A percentile compares a stretch with the other conserved stretches of the same genome.
phyloP scores from a whole-genome alignment of 2,888 invertebrate species.

The Phalera bucephala region DNA sequence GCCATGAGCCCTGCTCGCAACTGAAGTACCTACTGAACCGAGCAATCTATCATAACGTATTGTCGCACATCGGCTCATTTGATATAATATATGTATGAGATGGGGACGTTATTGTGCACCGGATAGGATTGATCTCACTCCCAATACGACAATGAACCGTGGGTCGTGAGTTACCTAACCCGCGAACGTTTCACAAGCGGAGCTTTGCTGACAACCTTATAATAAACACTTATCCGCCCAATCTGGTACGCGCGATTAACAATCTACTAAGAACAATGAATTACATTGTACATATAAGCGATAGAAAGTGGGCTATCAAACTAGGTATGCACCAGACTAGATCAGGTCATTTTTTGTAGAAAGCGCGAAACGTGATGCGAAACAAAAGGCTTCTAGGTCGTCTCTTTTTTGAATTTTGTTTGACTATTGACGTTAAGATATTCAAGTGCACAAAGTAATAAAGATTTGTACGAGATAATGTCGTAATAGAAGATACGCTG shows the following conservation, averaged over 20 bases:
- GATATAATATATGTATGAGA: conserved; percentile 50
- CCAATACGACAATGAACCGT: conserved; percentile 69
- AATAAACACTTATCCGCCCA: conserved; percentile 24
- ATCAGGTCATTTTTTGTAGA: conserved; percentile 60
- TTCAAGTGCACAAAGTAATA: conserved; percentile 4
- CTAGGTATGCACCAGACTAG: conserved; percentile 42
- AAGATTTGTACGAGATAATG: conserved; percentile 19
- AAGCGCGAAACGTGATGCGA: conserved; percentile 48
- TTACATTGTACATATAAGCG: conserved; percentile 6
- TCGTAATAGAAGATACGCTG: conserved; percentile 23
- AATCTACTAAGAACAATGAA: conserved; percentile 9
- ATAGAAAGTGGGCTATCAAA: conserved; percentile 47
- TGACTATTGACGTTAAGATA: neutral
- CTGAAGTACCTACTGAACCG: neutral
- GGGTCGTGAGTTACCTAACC: conserved; percentile 64
- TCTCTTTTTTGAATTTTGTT: conserved; percentile 8
- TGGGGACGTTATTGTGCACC: conserved; percentile 44
- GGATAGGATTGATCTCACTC: conserved; percentile 60
- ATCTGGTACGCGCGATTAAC: conserved; percentile 17
- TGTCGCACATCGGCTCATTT: conserved; percentile 37
- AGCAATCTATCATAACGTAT: conserved; percentile 26
- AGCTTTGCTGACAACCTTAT: conserved; percentile 29
- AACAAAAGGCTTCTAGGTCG: conserved; percentile 39
- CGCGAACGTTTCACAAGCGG: conserved; percentile 44
- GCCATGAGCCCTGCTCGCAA: neutral